These are phyloP conservation scores for Sinocyclocheilus rhinocerous DNA, from an alignment of 2,113 vertebrate genomes.

Conservation along the genomic window DNA sequence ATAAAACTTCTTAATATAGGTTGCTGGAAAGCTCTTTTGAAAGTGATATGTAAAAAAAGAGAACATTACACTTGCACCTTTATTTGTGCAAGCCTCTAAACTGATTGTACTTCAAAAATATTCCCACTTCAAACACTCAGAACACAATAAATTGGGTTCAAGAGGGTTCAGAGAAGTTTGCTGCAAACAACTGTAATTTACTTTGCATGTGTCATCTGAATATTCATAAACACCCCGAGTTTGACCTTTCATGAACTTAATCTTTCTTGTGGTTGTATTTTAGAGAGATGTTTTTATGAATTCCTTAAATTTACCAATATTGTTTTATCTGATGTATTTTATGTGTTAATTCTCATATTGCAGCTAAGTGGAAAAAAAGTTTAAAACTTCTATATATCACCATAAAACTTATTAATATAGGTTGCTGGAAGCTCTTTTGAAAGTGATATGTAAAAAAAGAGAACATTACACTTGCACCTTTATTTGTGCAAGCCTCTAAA, in stretches of 20 bases:
- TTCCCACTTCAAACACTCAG: constrained; percentile 48
- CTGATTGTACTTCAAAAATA: constrained; percentile 49
- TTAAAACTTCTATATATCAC: neutral
- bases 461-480: constrained; percentile 1
- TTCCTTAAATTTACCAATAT: neutral
- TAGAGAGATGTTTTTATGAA: neutral
- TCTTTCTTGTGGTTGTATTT: neutral
- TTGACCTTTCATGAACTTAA: constrained; percentile 44
- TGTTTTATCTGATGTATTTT: neutral
- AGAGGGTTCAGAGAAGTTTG: constrained; percentile 51
- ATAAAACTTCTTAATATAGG: neutral
- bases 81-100: constrained; percentile 36
- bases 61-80: constrained; percentile 1
- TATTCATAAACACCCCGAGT: constrained; percentile 55
- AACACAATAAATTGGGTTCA: constrained; percentile 55
- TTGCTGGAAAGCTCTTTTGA: neutral
- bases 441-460: constrained; percentile 16
- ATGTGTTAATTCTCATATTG: neutral
- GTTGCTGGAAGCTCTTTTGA: neutral
- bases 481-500: constrained; percentile 36
- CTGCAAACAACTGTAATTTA: constrained; percentile 56
- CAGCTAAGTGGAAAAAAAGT: neutral
- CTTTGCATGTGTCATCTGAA: constrained; percentile 53
- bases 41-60: constrained; percentile 16
- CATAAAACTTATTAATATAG: neutral